Base-by-base conservation (phyloP, 2,797 vertebrate species). In the Pogoniulus pusillus region DNA sequence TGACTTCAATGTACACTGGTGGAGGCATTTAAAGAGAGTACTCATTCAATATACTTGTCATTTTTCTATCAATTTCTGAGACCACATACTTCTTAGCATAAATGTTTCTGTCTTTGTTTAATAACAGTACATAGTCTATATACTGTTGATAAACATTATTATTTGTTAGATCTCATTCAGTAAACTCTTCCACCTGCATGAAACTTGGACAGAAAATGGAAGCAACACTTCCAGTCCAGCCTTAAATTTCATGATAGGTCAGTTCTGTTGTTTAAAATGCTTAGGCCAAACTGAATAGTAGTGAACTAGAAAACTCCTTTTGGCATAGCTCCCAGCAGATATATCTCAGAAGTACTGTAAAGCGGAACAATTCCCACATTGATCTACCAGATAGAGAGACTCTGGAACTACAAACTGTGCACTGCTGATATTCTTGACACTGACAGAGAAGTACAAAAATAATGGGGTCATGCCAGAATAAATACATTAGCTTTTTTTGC, bases 381-480 rank as follows among this genome's bases (percentile, higher is more conserved):
- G 27, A 84, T 90, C 82, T 90, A 70, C 51, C 69, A 32, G 57
- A 30, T 68, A 77, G 78, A 91, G 82, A 82, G 59, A 20, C 29
- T 88, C 95, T 26, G 35, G 39, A 91, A 51, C 27, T 69, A 39
- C 49, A 18, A 26, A 41, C 35, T 62, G 10, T 0, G 0, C 2
- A 18, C 45, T 77, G 29, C 16, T 69, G 9, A 9, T 92, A 60
- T 72, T 94, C 60, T 84, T 96, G 94, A 72, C 84, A 74, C 55
- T 45, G 16, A 81, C 37, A 84, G 70, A 86, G 81, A 74, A 89
- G 58, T 88, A 88, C 63, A 95, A 71, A 93, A 96, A 83, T 58
- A 55, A 30, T 96, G 88, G 65, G 55, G 32, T 90, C 20, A 15
- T 93, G 95, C 95, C 94, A 96, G 80, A 91, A 74, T 95, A 96